Evolutionary conservation across 2,888 invertebrate genomes (phyloP).

Genomic region (Psococerastis gibbosa): DNA sequence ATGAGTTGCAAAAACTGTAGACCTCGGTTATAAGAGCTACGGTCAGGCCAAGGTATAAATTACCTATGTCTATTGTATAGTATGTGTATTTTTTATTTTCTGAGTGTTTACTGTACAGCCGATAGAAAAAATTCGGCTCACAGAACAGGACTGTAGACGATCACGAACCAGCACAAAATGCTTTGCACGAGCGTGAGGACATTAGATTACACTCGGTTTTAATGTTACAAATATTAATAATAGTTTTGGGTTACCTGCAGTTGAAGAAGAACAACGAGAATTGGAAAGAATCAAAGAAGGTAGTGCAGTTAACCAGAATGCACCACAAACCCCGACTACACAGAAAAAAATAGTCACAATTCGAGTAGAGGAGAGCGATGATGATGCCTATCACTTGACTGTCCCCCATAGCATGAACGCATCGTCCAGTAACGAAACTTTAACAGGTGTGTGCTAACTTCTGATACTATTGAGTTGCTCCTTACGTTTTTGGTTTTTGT

Average conservation of each 20-base stretch:
- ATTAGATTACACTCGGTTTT: background rate
- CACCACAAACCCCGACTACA: conserved; percentile 14
- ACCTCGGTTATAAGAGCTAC: too few relatives aligned
- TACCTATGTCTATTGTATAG: too few relatives aligned
- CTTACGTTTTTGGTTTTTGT: too few relatives aligned
- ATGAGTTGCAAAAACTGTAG: too few relatives aligned
- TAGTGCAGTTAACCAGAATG: conserved; percentile 5
- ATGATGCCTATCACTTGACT: conserved; percentile 41
- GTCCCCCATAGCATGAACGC: conserved; percentile 54
- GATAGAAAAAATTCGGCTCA: too few relatives aligned
- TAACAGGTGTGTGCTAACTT: conserved; percentile 39
- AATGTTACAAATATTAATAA: conserved; percentile 3
- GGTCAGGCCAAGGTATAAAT: too few relatives aligned
- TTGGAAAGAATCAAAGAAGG: conserved; percentile 24
- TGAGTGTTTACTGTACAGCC: too few relatives aligned
- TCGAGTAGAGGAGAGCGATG: conserved; percentile 31
- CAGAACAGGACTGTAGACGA: background rate
- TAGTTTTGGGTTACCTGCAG: conserved; percentile 19
- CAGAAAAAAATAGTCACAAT: conserved; percentile 28
- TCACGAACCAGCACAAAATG: too few relatives aligned
- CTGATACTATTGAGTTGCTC: too few relatives aligned
- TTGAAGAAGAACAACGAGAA: conserved; percentile 31
- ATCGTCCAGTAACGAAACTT: conserved; percentile 57
- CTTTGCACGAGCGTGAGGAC: too few relatives aligned
- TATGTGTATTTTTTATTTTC: too few relatives aligned